Conservation (phyloP, 2,113 vertebrate genomes). For the Acinonyx jubatus region DNA sequence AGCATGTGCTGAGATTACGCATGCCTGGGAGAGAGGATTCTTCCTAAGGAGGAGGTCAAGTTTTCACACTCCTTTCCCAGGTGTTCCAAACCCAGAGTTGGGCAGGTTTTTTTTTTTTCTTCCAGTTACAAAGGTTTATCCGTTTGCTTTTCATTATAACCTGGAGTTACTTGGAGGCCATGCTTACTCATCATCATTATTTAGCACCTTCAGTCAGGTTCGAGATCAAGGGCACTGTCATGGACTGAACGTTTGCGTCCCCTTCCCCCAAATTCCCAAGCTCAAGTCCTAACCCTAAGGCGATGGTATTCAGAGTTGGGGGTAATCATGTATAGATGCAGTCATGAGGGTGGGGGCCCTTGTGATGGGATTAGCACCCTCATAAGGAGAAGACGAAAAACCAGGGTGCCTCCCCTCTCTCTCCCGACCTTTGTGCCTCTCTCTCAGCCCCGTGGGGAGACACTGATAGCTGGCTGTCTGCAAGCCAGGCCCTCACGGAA, state of each 20-base stretch:
- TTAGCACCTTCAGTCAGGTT: neutral
- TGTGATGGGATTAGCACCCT: neutral
- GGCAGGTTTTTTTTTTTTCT: no score
- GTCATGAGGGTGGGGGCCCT: neutral
- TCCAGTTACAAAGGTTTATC: neutral
- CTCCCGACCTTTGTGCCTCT: neutral
- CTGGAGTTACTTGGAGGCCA: neutral
- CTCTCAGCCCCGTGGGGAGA: neutral
- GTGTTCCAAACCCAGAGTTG: fast-evolving
- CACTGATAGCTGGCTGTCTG: fast-evolving
- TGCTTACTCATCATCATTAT: neutral
- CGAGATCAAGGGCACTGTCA: neutral
- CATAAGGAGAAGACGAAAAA: neutral
- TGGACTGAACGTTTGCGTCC: neutral
- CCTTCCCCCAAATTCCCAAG: neutral
- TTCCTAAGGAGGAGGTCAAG: neutral
- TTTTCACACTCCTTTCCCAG: neutral
- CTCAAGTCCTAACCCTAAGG: neutral
- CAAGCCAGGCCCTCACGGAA: neutral
- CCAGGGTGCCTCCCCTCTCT: neutral
- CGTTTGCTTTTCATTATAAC: neutral
- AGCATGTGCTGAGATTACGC: neutral
- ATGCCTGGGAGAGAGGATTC: neutral
- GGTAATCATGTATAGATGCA: fast-evolving
- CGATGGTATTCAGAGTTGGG: neutral